A percentile compares a stretch with the other conserved stretches of the same genome.
Evolutionary conservation across 2,888 invertebrate genomes (phyloP).

Genomic region (Iphiclides podalirius): DNA sequence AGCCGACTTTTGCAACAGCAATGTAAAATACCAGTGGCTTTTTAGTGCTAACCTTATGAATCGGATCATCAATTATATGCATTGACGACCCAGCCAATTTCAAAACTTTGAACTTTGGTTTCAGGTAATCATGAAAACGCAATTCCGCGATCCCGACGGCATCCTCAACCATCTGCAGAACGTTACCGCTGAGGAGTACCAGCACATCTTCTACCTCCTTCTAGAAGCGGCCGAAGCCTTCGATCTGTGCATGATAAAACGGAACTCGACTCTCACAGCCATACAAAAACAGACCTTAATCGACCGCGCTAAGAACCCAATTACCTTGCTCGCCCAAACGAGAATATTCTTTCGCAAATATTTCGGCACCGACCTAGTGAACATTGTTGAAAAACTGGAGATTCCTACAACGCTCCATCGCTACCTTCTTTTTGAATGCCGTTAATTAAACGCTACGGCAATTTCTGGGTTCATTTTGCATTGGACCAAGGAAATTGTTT

Average conservation of each 20-base stretch:
- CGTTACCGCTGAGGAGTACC: conserved; percentile 65
- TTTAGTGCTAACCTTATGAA: no score
- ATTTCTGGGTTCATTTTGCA: conserved; percentile 33
- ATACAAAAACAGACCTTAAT: conserved; percentile 84
- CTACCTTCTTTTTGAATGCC: conserved; percentile 85
- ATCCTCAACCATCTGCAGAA: conserved; percentile 89
- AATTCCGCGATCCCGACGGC: conserved; percentile 91
- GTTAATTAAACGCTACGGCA: no score
- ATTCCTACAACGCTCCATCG: conserved; percentile 83
- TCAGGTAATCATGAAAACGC: conserved; percentile 89
- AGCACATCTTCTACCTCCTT: conserved; percentile 82
- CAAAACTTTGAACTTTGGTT: no score
- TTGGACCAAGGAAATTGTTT: conserved; percentile 35
- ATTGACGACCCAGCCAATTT: no score
- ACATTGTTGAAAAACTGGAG: conserved; percentile 80
- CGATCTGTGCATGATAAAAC: conserved; percentile 88
- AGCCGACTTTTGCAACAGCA: no score
- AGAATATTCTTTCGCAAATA: conserved; percentile 80
- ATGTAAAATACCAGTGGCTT: no score
- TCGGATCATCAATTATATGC: no score
- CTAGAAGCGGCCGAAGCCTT: conserved; percentile 88
- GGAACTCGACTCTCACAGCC: conserved; percentile 83
- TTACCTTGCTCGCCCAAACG: conserved; percentile 83
- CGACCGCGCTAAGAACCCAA: conserved; percentile 83
- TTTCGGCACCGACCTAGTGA: conserved; percentile 79